Evolutionary conservation across 1,140 invertebrate species (phyloP).

Genomic region (Palaemon carinicauda): DNA sequence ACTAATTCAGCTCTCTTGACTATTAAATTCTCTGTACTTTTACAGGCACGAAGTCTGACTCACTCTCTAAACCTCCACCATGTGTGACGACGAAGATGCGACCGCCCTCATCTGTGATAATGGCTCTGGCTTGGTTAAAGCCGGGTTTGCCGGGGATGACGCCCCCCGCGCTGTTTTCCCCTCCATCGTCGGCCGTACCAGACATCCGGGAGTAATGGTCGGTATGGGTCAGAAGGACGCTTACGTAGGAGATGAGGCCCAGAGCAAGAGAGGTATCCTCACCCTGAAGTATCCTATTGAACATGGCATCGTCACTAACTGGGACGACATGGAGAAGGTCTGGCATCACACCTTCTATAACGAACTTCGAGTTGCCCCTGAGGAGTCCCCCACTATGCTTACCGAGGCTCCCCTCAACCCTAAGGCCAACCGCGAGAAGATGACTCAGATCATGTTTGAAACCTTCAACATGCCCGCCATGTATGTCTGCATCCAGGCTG

Average conservation of each 20-base stretch:
- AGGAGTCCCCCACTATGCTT: slow-evolving; percentile 90
- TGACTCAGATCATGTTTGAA: slow-evolving; percentile 74
- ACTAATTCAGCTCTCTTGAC: too few relatives aligned
- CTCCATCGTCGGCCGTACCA: too few relatives aligned
- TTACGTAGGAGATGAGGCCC: slow-evolving; percentile 92
- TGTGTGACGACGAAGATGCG: too few relatives aligned
- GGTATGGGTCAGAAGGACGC: slow-evolving; percentile 94
- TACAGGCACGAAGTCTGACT: too few relatives aligned
- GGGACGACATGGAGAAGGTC: slow-evolving; percentile 97
- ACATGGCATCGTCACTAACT: slow-evolving; percentile 95
- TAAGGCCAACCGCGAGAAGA: slow-evolving; percentile 82
- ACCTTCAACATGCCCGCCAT: slow-evolving; percentile 63
- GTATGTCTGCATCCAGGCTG: not conserved
- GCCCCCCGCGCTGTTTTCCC: too few relatives aligned
- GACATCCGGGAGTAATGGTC: slow-evolving; percentile 73
- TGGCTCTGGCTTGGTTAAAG: too few relatives aligned
- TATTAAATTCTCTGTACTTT: too few relatives aligned
- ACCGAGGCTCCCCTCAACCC: slow-evolving; percentile 93
- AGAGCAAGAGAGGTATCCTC: slow-evolving; percentile 90
- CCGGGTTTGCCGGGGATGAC: too few relatives aligned
- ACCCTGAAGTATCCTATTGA: slow-evolving; percentile 94
- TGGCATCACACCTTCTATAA: slow-evolving; percentile 97
- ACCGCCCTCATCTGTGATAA: too few relatives aligned
- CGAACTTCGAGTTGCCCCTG: slow-evolving; percentile 93
- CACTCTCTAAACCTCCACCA: too few relatives aligned